These are phyloP conservation scores for Ptychoptera albimana DNA, from an alignment of 2,888 invertebrate genomes.

Conservation along the genomic window DNA sequence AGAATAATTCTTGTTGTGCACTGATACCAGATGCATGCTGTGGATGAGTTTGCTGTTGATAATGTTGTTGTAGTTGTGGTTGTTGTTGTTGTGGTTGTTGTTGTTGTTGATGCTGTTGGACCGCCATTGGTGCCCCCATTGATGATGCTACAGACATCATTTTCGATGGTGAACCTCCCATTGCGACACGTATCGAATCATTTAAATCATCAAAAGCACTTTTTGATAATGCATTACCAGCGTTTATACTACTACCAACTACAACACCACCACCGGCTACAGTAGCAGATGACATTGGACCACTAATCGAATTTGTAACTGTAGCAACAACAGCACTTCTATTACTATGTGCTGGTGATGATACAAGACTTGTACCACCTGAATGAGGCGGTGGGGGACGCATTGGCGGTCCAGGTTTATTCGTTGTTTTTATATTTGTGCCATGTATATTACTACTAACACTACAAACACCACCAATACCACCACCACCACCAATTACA, in stretches of 20 bases:
- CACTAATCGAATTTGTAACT: not conserved
- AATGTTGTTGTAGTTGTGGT: slow-evolving; percentile 8
- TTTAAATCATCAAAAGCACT: slow-evolving; percentile 53
- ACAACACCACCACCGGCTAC: slow-evolving; percentile 17
- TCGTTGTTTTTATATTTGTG: not conserved
- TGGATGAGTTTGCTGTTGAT: slow-evolving; percentile 1
- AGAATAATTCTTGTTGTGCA: not conserved
- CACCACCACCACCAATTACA: slow-evolving; percentile 3
- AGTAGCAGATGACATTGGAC: slow-evolving; percentile 23
- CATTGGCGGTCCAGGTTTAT: slow-evolving; percentile 19
- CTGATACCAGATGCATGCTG: not conserved
- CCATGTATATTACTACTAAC: not conserved
- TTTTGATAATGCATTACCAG: slow-evolving; percentile 26
- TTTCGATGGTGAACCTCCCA: slow-evolving; percentile 44
- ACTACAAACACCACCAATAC: slow-evolving; percentile 5
- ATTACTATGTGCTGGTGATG: slow-evolving; percentile 1
- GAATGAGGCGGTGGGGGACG: slow-evolving; percentile 31
- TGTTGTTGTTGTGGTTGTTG: slow-evolving; percentile 10
- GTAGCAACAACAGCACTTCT: not conserved
- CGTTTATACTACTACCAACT: slow-evolving; percentile 15
- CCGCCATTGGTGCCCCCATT: not conserved
- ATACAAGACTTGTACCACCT: slow-evolving; percentile 7
- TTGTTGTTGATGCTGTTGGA: slow-evolving; percentile 6
- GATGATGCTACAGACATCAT: slow-evolving; percentile 11
- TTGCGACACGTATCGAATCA: slow-evolving; percentile 49